phyloP scores from a whole-genome alignment of 2,113 vertebrate species.

The Apeltes quadracus region DNA sequence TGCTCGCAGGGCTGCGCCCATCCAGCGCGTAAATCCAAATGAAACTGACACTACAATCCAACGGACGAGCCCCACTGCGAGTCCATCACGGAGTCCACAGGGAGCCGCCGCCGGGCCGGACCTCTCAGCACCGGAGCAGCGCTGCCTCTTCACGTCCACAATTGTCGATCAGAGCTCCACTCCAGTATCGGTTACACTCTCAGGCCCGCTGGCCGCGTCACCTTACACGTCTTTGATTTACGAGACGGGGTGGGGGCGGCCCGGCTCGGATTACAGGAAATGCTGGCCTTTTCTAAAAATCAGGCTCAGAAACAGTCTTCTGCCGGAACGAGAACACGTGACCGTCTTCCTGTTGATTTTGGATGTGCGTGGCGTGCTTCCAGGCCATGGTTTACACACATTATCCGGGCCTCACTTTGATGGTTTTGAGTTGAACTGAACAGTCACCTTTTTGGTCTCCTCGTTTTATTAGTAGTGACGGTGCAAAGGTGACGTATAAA shows the following conservation, averaged over 20 bases:
- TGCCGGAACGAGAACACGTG: background rate
- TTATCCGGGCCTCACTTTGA: background rate
- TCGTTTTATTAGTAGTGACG: background rate
- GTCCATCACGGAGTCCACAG: constrained; percentile 24
- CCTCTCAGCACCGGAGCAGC: background rate
- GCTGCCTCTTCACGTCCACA: background rate
- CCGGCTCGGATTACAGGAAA: constrained; percentile 3
- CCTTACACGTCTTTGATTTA: constrained; percentile 33
- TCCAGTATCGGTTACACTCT: constrained; percentile 25
- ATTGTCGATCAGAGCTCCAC: background rate
- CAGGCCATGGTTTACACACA: too few species aligned
- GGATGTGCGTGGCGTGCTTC: background rate
- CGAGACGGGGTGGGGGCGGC: background rate
- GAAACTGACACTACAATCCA: constrained; percentile 43
- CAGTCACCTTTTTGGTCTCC: background rate
- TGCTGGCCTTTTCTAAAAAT: background rate
- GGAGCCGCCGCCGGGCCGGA: constrained; percentile 1
- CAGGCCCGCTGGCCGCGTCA: background rate
- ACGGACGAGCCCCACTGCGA: constrained; percentile 34
- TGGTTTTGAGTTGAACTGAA: too few species aligned
- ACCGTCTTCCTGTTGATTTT: background rate
- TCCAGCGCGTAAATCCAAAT: constrained; percentile 30
- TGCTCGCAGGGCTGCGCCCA: constrained; percentile 20
- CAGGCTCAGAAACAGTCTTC: background rate
- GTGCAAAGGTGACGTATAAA: background rate